Conservation (phyloP, 2,113 vertebrate genomes). For the Equus quagga region DNA sequence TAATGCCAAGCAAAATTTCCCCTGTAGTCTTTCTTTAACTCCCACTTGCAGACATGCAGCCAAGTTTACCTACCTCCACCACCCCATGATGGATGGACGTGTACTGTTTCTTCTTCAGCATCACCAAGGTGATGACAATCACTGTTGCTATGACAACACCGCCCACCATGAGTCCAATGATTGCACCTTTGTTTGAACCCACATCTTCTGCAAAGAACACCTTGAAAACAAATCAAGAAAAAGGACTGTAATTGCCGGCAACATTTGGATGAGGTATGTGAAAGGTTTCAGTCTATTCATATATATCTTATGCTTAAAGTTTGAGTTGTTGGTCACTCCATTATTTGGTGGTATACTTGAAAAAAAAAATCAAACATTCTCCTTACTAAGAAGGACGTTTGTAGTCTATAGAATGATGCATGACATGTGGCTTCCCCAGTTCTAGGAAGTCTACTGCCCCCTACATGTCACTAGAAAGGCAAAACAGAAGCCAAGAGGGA, state of each 20-base stretch:
- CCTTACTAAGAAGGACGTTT: background rate
- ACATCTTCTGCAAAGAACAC: constrained; percentile 98
- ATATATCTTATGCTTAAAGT: accelerated
- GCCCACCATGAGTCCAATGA: constrained; percentile 99
- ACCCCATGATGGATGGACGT: constrained; percentile 99
- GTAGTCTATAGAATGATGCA: background rate
- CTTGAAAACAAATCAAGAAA: constrained; percentile 83
- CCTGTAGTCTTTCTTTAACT: background rate
- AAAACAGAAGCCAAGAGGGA: background rate
- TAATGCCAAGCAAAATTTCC: background rate
- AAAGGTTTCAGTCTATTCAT: background rate
- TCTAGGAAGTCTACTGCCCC: background rate
- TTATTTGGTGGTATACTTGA: background rate
- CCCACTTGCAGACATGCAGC: background rate
- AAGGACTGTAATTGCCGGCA: background rate
- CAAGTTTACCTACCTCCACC: constrained; percentile 92
- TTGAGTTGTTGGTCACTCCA: background rate
- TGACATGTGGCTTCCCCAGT: background rate
- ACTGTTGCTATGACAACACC: constrained; percentile 99
- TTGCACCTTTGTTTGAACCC: constrained; percentile 98
- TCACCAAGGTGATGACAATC: constrained; percentile 99
- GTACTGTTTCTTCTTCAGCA: constrained; percentile 99
- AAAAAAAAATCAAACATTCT: background rate
- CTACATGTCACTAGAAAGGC: background rate
- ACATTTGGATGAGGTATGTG: too few relatives aligned